Evolutionary conservation across 1,140 invertebrate genomes (phyloP).

Genomic region (Colletes gigas): DNA sequence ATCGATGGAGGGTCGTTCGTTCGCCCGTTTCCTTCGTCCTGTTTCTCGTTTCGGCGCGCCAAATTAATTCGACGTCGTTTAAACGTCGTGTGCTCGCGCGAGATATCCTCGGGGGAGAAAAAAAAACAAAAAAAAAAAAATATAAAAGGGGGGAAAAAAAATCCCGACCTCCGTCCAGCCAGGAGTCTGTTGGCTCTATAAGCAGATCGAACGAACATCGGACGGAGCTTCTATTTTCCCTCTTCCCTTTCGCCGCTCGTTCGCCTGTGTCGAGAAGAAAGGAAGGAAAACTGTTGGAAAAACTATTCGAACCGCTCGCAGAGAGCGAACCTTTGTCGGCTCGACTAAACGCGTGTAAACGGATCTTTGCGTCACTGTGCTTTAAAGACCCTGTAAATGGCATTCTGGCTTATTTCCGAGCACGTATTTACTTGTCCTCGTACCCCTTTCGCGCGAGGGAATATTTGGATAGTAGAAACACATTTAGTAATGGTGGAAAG

Average conservation of each 20-base stretch:
- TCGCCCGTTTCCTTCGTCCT: constrained; percentile 2
- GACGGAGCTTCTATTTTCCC: constrained; percentile 21
- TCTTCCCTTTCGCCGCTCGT: not conserved
- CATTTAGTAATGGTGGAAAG: not conserved
- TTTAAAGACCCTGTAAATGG: not conserved
- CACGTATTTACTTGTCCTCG: not conserved
- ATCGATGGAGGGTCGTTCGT: not conserved
- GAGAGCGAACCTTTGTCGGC: not conserved
- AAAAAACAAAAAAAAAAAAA: not conserved
- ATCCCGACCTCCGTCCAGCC: not conserved
- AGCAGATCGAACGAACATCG: constrained; percentile 8
- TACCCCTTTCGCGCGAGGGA: too few species aligned
- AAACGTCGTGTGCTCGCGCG: not conserved
- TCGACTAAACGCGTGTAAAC: not conserved
- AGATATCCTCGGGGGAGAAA: not conserved
- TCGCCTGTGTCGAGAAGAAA: not conserved
- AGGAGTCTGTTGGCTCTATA: constrained; percentile 5
- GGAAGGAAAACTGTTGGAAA: not conserved
- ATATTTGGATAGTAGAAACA: not conserved
- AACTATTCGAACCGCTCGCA: not conserved
- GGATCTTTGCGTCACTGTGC: not conserved
- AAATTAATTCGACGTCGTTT: constrained; percentile 37
- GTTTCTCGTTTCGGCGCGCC: constrained; percentile 3
- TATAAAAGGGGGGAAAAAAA: too few species aligned
- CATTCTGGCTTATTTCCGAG: not conserved